Base-by-base conservation (phyloP, 2,888 invertebrate genomes). In the Seira ritae region DNA sequence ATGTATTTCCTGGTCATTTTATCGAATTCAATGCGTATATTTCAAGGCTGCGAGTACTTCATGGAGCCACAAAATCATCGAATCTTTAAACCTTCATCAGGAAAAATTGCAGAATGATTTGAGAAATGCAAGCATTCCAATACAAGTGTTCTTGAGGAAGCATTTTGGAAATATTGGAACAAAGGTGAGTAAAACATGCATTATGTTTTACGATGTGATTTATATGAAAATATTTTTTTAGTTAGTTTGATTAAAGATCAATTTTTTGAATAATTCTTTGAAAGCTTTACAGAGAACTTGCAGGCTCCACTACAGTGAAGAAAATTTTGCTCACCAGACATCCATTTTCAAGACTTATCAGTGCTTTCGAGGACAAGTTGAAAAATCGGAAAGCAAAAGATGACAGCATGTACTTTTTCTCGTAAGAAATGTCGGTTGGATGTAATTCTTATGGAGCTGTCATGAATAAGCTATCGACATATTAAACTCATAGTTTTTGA, bases 31-130 rank as follows among this genome's bases (percentile, higher is more conserved):
- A 4, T 4, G 8, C 31, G 3, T 31, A 67, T 23, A 20, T 62
- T 19, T 73, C n/a, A 17, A 88, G 88, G 88, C 88, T 19, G 88
- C 86, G 0, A 88, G 88, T 62, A 88, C 88, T 0, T 86, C 87
- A 0, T 88, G 88, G 88, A 87, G 88, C 69, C 73, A 65, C 23
- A 78, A 83, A 66, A 85, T 87, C n/a, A 12, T 84, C 2, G 78
- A 81, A n/a, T 65, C 62, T 3, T 50, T 31, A 46, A 1, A 46
- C 62, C 3, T 22, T 55, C 20, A 19, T 1, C 19, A 17, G 66
- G 60, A 67, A 0, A 65, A 70, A 24, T 12, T 83, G 1, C n/a
- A 50, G 17, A 15, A 23, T 0, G 83, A 83, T 12, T 65, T 83
- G 20, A n/a, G 55, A 12, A 83, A 83, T 67, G 23, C 4, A n/a